These are phyloP conservation scores for Adoxophyes honmai DNA, from an alignment of 1,140 invertebrate species.

Conservation along the genomic window DNA sequence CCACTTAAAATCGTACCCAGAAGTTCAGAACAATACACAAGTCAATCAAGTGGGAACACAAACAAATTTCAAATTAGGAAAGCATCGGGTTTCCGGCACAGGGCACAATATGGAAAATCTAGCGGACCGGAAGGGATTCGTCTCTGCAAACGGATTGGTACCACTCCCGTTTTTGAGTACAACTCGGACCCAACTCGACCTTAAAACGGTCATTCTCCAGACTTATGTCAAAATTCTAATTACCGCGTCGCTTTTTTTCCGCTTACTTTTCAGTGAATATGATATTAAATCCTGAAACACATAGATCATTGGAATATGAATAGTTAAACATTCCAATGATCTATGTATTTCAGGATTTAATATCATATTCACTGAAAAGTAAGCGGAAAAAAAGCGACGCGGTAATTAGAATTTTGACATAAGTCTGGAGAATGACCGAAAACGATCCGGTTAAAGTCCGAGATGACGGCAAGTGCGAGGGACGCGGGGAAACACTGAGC, in stretches of 20 bases:
- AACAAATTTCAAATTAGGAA: constrained; percentile 40
- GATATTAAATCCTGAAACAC: no score
- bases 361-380: no score
- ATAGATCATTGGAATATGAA: no score
- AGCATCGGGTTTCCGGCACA: background rate
- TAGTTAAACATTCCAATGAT: no score
- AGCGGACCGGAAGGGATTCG: constrained; percentile 36
- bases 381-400: no score
- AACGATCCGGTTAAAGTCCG: background rate
- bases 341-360: no score
- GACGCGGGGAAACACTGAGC: background rate
- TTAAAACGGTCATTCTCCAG: no score
- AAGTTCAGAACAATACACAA: constrained; percentile 19
- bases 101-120: constrained; percentile 36
- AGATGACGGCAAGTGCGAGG: background rate
- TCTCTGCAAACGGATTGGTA: constrained; percentile 17
- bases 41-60: constrained; percentile 32
- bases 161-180: no score
- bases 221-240: no score
- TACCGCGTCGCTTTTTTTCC: no score
- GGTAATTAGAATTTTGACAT: no score
- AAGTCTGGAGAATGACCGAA: background rate
- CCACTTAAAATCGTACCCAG: background rate
- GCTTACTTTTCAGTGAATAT: no score
- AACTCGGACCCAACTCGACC: background rate